Evolutionary conservation across 2,113 vertebrate species (phyloP).

Genomic region (Tauraco erythrolophus): DNA sequence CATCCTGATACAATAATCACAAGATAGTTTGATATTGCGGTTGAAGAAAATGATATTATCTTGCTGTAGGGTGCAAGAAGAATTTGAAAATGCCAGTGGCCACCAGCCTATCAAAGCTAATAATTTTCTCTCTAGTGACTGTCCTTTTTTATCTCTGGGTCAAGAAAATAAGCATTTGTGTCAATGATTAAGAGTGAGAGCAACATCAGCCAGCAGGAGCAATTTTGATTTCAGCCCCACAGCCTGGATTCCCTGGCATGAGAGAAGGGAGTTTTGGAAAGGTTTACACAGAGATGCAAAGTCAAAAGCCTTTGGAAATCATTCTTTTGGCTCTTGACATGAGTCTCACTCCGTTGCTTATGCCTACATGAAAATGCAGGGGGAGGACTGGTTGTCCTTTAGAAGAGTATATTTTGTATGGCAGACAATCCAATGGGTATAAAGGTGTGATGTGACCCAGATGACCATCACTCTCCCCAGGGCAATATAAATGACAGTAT

Average conservation of each 20-base stretch:
- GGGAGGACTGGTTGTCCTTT: not conserved
- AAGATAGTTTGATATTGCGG: fast-evolving
- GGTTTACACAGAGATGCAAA: not conserved
- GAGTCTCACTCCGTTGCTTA: not conserved
- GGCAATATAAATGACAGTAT: not conserved
- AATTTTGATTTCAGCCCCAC: not conserved
- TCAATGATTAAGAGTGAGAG: not conserved
- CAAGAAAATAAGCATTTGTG: not conserved
- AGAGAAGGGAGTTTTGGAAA: not conserved
- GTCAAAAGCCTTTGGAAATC: not conserved
- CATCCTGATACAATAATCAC: not conserved
- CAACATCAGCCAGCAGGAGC: not conserved
- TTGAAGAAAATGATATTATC: not conserved
- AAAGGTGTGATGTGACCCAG: not conserved
- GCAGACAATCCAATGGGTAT: not conserved
- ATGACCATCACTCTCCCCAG: not conserved
- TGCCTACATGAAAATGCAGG: not conserved
- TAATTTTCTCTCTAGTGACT: not conserved
- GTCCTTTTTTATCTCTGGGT: not conserved
- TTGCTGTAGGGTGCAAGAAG: not conserved
- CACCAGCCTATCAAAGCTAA: not conserved
- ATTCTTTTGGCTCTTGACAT: not conserved
- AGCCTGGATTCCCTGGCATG: not conserved
- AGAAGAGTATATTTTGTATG: not conserved
- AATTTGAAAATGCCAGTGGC: not conserved